These are phyloP conservation scores for Solenopsis fugax DNA, from an alignment of 1,140 invertebrate species.

Conservation along the genomic window DNA sequence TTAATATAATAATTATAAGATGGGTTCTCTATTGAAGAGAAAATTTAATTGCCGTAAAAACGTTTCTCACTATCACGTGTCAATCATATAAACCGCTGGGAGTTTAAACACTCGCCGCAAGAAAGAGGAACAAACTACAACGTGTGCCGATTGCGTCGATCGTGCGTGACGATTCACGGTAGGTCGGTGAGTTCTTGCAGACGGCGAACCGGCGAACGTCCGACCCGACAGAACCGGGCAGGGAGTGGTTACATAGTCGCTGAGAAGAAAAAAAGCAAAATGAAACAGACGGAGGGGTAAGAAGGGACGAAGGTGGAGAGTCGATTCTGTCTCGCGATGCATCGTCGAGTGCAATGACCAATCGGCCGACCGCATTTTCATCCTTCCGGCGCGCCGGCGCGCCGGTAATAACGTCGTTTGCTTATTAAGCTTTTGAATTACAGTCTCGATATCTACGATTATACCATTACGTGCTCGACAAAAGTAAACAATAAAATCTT, in stretches of 20 bases:
- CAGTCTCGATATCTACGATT: background rate
- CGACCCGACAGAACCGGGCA: slow-evolving; percentile 25
- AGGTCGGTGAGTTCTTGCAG: slow-evolving; percentile 38
- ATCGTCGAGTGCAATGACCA: slow-evolving; percentile 49
- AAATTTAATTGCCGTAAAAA: background rate
- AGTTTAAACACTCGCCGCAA: background rate
- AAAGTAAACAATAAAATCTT: too few species aligned
- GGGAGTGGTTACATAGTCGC: slow-evolving; percentile 41
- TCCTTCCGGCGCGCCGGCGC: background rate
- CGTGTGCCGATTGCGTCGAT: slow-evolving; percentile 34
- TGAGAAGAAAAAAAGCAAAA: slow-evolving; percentile 28
- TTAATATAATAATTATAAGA: background rate
- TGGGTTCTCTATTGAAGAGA: background rate
- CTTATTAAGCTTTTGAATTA: slow-evolving; percentile 4
- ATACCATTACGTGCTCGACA: background rate
- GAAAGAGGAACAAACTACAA: slow-evolving; percentile 21
- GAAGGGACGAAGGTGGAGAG: background rate
- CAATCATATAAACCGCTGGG: background rate
- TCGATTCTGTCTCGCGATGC: slow-evolving; percentile 42
- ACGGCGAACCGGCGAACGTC: slow-evolving; percentile 25
- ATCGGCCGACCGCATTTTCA: slow-evolving; percentile 17
- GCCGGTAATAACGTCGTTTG: slow-evolving; percentile 16
- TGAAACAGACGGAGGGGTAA: background rate
- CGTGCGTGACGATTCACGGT: slow-evolving; percentile 44
- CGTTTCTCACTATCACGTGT: background rate